These are phyloP conservation scores for Pantherophis alleghaniensis DNA, from an alignment of 2,797 vertebrate genomes.

Conservation along the genomic window DNA sequence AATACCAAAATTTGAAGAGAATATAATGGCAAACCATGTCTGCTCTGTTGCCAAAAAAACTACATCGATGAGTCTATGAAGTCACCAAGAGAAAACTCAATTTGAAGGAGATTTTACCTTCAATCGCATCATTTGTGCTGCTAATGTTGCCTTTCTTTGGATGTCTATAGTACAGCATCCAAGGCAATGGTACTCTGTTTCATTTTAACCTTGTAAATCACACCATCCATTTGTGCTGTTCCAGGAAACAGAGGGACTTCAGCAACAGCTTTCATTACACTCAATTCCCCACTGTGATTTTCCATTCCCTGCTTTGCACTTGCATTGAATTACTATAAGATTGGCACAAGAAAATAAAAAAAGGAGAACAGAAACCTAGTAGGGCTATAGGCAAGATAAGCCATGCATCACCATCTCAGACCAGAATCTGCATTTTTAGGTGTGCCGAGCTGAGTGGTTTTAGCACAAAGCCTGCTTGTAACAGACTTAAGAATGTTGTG, in stretches of 20 bases:
- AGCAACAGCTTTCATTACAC: slow-evolving; percentile 44
- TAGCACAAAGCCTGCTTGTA: slow-evolving; percentile 19
- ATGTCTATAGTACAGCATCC: slow-evolving; percentile 42
- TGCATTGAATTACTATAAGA: slow-evolving; percentile 39
- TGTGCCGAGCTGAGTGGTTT: slow-evolving; percentile 47
- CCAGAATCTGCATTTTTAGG: slow-evolving; percentile 46
- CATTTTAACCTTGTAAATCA: slow-evolving; percentile 62
- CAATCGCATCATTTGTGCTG: slow-evolving; percentile 32
- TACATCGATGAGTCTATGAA: background rate
- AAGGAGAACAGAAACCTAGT: slow-evolving; percentile 45
- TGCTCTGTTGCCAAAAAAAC: background rate
- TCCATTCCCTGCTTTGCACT: slow-evolving; percentile 39
- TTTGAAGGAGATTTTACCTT: background rate
- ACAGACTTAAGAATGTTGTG: background rate
- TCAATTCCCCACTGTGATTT: slow-evolving; percentile 49
- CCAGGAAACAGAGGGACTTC: slow-evolving; percentile 59
- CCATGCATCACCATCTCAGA: slow-evolving; percentile 1
- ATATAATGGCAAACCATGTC: background rate
- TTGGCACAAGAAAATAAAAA: slow-evolving; percentile 42
- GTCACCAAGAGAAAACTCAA: background rate
- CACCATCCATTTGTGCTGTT: slow-evolving; percentile 55
- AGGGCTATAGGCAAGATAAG: slow-evolving; percentile 37
- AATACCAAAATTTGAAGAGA: background rate
- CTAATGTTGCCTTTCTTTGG: slow-evolving; percentile 47
- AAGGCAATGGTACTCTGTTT: slow-evolving; percentile 40